Evolutionary conservation across 1,140 invertebrate genomes (phyloP).

Genomic region (Phthorimaea operculella): DNA sequence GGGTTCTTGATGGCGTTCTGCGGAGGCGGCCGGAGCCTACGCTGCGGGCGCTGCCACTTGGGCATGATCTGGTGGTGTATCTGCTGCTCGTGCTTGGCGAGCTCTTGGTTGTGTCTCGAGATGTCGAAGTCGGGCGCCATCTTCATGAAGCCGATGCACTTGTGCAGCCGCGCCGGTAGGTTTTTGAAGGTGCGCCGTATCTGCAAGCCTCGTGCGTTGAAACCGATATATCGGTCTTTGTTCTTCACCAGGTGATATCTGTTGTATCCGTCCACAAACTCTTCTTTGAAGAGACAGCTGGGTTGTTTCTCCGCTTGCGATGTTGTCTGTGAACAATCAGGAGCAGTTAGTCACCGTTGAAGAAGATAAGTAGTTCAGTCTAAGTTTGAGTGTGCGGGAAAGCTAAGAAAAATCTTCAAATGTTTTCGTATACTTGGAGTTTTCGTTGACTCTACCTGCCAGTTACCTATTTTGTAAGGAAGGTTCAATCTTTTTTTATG

Average conservation of each 20-base stretch:
- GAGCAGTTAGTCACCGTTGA: neutral
- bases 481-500: no score
- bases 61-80: constrained; percentile 11
- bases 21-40: constrained; percentile 44
- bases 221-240: constrained; percentile 58
- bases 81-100: constrained; percentile 28
- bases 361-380: no score
- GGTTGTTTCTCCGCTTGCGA: constrained; percentile 58
- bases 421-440: no score
- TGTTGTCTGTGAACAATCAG: constrained; percentile 36
- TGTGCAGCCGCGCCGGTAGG: constrained; percentile 38
- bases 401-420: no score
- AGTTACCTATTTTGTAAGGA: no score
- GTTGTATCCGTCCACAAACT: constrained; percentile 61
- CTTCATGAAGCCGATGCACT: constrained; percentile 58
- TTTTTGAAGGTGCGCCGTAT: constrained; percentile 44
- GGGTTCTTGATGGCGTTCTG: constrained; percentile 50
- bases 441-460: no score
- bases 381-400: no score
- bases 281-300: constrained; percentile 60
- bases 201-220: constrained; percentile 53
- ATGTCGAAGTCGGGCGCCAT: constrained; percentile 57
- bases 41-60: constrained; percentile 46
- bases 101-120: constrained; percentile 46
- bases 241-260: constrained; percentile 57